Percentiles rank a stretch among this genome's conserved stretches.
Evolutionary conservation across 2,113 vertebrate species (phyloP).

Genomic region (Saccopteryx leptura): DNA sequence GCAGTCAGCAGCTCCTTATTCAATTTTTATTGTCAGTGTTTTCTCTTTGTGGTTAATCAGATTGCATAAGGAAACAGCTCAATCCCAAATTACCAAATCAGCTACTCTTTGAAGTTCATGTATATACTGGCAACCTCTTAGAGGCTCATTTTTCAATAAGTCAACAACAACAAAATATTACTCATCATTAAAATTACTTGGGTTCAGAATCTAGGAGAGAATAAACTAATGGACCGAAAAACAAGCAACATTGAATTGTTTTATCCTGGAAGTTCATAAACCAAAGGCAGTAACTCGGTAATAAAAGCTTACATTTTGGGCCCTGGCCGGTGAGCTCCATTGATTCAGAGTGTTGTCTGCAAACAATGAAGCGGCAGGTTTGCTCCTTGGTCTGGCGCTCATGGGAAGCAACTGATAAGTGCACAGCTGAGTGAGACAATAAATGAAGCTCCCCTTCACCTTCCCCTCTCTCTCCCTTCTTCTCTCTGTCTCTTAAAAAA

Average conservation of each 20-base stretch:
- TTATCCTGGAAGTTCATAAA: background rate
- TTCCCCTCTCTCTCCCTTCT: too few species aligned
- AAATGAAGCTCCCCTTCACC: too few species aligned
- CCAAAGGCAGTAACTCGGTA: background rate
- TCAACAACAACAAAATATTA: background rate
- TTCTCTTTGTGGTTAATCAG: background rate
- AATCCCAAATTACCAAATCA: background rate
- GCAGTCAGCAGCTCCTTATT: background rate
- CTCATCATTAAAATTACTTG: background rate
- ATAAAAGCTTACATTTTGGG: background rate
- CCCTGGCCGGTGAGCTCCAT: too few species aligned
- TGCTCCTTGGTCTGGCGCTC: too few species aligned
- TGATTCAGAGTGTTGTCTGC: too few species aligned
- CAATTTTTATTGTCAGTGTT: background rate
- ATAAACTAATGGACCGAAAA: background rate
- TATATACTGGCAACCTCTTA: background rate
- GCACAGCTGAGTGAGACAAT: too few species aligned
- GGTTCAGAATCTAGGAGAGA: background rate
- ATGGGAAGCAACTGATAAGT: too few species aligned
- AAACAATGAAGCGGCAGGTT: too few species aligned
- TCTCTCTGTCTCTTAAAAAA: too few species aligned
- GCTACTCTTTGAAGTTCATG: background rate
- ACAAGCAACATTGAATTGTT: background rate
- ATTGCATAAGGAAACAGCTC: background rate
- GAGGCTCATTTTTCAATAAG: constrained; percentile 13